Percentiles rank a stretch among this genome's conserved stretches.
Evolutionary conservation across 2,797 vertebrate species (phyloP).

Genomic region (Pangasius larnaudii): DNA sequence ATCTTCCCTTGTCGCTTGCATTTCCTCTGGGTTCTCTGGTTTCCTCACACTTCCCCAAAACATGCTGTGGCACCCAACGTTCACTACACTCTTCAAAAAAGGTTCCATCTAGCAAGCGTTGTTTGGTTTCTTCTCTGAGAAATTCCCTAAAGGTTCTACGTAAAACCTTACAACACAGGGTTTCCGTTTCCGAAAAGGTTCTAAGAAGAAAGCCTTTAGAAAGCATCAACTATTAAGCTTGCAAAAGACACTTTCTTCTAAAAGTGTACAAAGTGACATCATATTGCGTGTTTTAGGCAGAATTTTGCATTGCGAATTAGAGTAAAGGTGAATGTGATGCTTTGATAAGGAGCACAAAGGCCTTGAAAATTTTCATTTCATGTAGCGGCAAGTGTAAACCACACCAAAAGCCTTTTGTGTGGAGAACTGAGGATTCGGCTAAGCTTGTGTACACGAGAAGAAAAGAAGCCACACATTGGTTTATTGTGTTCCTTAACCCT

Average conservation of each 20-base stretch:
- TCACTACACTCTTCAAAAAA: background rate
- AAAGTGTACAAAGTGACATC: background rate
- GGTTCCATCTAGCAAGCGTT: background rate
- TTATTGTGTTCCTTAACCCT: conserved; percentile 10
- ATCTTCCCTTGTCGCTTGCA: background rate
- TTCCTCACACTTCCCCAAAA: background rate
- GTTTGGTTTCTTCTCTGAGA: background rate
- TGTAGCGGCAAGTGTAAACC: conserved; percentile 11
- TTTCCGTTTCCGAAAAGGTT: background rate
- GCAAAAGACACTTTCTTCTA: background rate
- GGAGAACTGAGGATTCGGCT: conserved; percentile 7
- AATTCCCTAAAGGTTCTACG: background rate
- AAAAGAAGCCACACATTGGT: conserved; percentile 15
- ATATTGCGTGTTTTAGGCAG: conserved; percentile 11
- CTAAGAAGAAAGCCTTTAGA: background rate
- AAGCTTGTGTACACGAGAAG: conserved; percentile 19
- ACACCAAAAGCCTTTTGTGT: conserved; percentile 22
- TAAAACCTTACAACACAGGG: background rate
- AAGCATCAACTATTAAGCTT: background rate
- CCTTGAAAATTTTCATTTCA: background rate
- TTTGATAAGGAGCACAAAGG: conserved; percentile 31
- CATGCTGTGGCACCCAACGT: background rate
- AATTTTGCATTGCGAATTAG: background rate
- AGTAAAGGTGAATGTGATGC: conserved; percentile 13
- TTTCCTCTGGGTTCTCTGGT: background rate